Evolutionary conservation across 2,888 invertebrate species (phyloP).

Genomic region (Drosophila gaucha): DNA sequence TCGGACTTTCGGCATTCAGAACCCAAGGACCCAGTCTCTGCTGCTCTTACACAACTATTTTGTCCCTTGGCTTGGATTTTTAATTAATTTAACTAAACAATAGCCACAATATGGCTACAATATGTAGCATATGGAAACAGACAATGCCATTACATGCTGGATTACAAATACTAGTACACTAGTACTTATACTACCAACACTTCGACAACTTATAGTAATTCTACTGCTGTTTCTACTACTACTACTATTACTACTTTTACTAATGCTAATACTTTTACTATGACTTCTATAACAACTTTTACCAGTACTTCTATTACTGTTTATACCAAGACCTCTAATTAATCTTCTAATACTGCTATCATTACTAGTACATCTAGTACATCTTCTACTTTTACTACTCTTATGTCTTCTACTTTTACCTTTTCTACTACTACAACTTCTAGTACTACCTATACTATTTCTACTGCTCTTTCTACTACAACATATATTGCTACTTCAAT

Average conservation of each 20-base stretch:
- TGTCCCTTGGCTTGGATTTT: slow-evolving; percentile 6
- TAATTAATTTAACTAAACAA: slow-evolving; percentile 52
- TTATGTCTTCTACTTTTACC: too few relatives aligned
- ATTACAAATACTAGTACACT: neutral
- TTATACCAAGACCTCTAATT: too few relatives aligned
- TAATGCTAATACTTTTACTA: too few relatives aligned
- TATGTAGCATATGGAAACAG: neutral
- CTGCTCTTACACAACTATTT: slow-evolving; percentile 7
- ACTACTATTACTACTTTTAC: too few relatives aligned
- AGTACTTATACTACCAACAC: neutral
- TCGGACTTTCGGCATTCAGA: neutral
- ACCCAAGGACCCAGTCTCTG: neutral
- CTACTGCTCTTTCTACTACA: too few relatives aligned
- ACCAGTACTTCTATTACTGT: too few relatives aligned
- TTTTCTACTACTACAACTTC: neutral
- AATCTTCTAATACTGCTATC: too few relatives aligned
- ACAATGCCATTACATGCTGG: neutral
- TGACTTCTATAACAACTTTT: too few relatives aligned
- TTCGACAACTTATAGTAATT: neutral
- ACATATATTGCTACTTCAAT: too few relatives aligned
- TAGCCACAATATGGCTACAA: slow-evolving; percentile 42
- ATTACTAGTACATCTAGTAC: neutral
- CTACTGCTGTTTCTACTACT: too few relatives aligned
- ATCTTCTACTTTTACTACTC: neutral
- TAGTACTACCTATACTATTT: too few relatives aligned